Conservation (phyloP, 2,797 vertebrate species). For the Mormyrus hasselquistii region DNA sequence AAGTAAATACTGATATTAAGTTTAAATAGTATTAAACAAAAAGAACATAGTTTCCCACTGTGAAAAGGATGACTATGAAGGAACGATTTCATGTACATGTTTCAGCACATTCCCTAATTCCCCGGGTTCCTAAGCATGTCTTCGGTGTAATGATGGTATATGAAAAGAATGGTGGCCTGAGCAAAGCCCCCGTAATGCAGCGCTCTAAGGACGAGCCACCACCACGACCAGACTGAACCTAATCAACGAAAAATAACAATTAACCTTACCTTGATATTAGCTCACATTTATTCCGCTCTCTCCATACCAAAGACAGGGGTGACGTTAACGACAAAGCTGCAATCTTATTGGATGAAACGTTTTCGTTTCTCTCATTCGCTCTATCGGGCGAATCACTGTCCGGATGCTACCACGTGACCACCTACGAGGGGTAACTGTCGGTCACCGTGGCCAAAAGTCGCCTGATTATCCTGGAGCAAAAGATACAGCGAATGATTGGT, state of each 20-base stretch:
- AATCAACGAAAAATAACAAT: background rate
- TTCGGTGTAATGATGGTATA: background rate
- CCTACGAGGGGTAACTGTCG: background rate
- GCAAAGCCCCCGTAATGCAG: background rate
- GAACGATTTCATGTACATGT: background rate
- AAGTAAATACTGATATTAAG: background rate
- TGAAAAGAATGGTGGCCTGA: background rate
- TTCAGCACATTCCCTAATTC: background rate
- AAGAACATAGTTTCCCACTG: background rate
- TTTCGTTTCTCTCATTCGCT: background rate
- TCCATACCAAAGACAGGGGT: background rate
- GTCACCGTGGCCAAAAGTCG: background rate
- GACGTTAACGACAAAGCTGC: background rate
- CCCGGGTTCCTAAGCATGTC: background rate
- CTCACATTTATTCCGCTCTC: background rate
- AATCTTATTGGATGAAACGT: background rate
- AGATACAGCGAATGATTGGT: background rate
- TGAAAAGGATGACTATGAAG: background rate
- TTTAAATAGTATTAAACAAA: background rate
- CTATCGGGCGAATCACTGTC: background rate
- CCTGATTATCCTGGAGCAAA: background rate
- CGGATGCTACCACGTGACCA: background rate
- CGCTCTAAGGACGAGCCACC: background rate
- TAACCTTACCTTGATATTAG: background rate
- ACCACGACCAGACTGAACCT: background rate